Conservation (phyloP, 2,113 vertebrate genomes). For the Phaethornis superciliosus region DNA sequence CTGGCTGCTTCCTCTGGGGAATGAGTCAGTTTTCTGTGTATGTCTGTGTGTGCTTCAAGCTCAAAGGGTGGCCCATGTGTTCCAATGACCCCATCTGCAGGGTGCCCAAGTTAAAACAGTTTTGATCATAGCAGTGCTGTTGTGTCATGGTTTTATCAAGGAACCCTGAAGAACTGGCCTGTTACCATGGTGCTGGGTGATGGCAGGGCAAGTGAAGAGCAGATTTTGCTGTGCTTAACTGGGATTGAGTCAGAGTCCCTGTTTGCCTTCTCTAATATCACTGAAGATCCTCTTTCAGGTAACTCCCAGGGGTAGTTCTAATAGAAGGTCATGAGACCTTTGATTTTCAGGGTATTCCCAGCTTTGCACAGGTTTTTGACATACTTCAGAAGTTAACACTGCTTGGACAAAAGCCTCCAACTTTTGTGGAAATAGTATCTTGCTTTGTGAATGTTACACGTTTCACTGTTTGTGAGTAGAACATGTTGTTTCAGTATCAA, state of each 20-base stretch:
- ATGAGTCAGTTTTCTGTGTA: too few species aligned
- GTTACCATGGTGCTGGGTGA: neutral
- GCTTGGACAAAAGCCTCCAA: neutral
- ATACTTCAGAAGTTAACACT: neutral
- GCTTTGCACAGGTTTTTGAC: neutral
- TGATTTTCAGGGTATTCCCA: neutral
- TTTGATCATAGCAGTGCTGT: neutral
- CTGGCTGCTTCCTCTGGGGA: neutral
- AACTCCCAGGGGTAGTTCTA: neutral
- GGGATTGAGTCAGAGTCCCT: neutral
- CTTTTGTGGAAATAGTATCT: neutral
- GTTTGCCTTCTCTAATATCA: neutral
- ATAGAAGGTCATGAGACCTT: neutral
- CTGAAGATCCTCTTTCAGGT: neutral
- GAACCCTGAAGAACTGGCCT: neutral
- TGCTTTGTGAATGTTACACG: neutral
- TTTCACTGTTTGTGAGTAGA: neutral
- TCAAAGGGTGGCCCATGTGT: rapidly evolving
- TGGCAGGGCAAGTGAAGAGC: neutral
- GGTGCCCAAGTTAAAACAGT: rapidly evolving
- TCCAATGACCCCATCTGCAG: too few species aligned
- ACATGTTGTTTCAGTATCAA: neutral
- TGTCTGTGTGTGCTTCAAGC: neutral
- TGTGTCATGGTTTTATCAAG: neutral
- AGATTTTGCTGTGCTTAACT: neutral